A percentile compares a stretch with the other conserved stretches of the same genome.
Evolutionary conservation across 23 tunicate species (phyloP).

Genomic region (Oikopleura dioica): DNA sequence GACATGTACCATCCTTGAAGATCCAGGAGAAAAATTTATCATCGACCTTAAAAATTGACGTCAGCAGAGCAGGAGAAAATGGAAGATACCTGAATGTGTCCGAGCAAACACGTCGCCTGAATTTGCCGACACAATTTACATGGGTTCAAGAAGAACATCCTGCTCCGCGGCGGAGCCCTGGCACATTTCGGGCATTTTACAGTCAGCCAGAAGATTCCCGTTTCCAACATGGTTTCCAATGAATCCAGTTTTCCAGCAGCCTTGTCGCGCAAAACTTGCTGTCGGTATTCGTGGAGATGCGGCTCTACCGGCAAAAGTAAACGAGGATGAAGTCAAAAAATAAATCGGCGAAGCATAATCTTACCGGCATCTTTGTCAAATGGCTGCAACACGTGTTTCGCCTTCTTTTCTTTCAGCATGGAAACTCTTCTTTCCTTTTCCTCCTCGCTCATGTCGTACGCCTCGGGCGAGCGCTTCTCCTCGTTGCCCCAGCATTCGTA

Average conservation of each 20-base stretch:
- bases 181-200: not conserved
- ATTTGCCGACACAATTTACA: not conserved
- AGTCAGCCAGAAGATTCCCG: not conserved
- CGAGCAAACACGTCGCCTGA: not conserved
- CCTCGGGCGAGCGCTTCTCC: not conserved
- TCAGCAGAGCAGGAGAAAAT: no score
- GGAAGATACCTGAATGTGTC: not conserved
- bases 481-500: not conserved
- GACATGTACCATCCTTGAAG: not conserved
- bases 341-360: no score
- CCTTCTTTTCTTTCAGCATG: not conserved
- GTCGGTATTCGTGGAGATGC: not conserved
- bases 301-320: no score
- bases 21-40: not conserved
- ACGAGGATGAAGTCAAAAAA: no score
- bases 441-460: not conserved
- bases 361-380: not conserved
- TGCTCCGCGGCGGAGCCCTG: not conserved
- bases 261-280: not conserved
- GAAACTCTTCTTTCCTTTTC: not conserved
- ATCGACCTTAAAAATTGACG: no score
- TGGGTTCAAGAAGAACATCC: not conserved
- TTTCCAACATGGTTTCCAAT: not conserved
- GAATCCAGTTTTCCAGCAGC: not conserved
- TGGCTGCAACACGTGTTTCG: not conserved